Conservation (phyloP, 2,888 invertebrate species). For the Cyaniris semiargus region DNA sequence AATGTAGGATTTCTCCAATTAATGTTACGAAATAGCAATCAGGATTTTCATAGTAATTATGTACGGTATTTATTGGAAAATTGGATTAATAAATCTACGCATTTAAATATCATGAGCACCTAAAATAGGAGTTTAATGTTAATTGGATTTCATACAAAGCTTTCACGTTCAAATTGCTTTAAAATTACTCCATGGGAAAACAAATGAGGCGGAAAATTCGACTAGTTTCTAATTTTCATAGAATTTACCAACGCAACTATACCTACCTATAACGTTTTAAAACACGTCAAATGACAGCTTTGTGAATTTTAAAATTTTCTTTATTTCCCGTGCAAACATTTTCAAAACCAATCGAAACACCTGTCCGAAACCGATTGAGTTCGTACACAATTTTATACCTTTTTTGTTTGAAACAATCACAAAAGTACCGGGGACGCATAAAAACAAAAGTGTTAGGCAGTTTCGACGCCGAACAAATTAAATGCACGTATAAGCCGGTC, state of each 20-base stretch:
- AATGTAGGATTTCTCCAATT: not conserved
- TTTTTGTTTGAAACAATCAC: constrained; percentile 37
- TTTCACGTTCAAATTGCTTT: constrained; percentile 18
- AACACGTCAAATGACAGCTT: not conserved
- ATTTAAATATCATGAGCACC: constrained; percentile 6
- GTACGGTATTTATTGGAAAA: not conserved
- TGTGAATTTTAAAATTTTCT: not conserved
- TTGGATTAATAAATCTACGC: not conserved
- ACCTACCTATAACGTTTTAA: not conserved
- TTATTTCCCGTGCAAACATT: constrained; percentile 14
- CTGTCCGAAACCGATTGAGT: constrained; percentile 22
- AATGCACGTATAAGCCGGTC: constrained; percentile 52
- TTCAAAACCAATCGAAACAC: constrained; percentile 29
- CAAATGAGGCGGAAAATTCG: constrained; percentile 4
- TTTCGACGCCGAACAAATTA: constrained; percentile 51
- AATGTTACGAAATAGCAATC: not conserved
- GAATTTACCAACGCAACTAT: not conserved
- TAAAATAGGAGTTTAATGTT: constrained; percentile 19
- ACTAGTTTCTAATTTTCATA: constrained; percentile 8
- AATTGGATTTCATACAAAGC: constrained; percentile 19
- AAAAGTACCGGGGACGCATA: constrained; percentile 38
- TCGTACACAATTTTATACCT: constrained; percentile 15
- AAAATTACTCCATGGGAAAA: constrained; percentile 1
- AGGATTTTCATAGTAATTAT: not conserved
- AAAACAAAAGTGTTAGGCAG: constrained; percentile 38